phyloP scores from a whole-genome alignment of 2,113 vertebrate genomes.

The Nestor notabilis region DNA sequence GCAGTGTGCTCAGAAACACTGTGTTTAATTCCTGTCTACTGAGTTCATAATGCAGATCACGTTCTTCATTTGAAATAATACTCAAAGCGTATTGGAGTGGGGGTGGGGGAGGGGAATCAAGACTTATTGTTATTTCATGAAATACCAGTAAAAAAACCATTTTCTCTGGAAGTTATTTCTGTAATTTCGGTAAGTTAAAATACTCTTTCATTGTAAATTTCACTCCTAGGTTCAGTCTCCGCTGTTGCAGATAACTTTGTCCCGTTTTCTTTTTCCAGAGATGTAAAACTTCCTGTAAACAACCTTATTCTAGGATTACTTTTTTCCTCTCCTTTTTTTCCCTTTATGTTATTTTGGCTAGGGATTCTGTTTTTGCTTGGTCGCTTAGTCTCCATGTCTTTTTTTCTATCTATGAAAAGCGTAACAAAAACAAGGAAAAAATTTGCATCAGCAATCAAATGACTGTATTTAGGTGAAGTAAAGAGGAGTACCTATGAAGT shows the following conservation, averaged over 20 bases:
- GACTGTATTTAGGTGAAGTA: not conserved
- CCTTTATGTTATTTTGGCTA: not conserved
- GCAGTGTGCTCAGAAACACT: not conserved
- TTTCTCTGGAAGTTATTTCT: not conserved
- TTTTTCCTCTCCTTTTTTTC: not conserved
- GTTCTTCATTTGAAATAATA: not conserved
- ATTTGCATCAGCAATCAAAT: not conserved
- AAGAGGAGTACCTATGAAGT: not conserved
- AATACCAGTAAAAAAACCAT: not conserved
- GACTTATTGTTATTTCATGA: not conserved
- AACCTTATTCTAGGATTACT: not conserved
- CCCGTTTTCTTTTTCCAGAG: not conserved
- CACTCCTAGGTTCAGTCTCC: not conserved
- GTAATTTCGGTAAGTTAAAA: not conserved
- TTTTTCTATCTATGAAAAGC: not conserved
- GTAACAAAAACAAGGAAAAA: not conserved
- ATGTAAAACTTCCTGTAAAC: not conserved
- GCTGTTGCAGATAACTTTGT: not conserved
- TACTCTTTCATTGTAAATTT: not conserved
- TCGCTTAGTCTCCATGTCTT: not conserved
- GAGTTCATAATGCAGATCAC: not conserved
- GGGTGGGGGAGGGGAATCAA: not conserved
- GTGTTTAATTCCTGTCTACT: not conserved
- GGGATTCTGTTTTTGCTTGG: not conserved
- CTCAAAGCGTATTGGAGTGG: accelerated